These are phyloP conservation scores for Sphenodon punctatus DNA, from an alignment of 2,797 vertebrate genomes.

Conservation along the genomic window DNA sequence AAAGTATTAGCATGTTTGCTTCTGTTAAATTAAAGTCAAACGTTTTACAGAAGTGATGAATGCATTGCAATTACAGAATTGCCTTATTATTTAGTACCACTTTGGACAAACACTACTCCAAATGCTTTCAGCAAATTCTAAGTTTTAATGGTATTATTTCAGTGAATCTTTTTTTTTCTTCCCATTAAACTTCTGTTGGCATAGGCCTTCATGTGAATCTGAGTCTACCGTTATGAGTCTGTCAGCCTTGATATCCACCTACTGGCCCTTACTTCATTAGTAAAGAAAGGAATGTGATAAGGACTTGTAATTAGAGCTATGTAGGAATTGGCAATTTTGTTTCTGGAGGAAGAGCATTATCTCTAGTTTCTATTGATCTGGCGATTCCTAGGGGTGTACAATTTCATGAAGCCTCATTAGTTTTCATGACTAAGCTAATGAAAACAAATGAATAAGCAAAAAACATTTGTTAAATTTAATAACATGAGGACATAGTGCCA, in stretches of 20 bases:
- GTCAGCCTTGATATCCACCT: neutral
- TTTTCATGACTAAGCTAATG: no score
- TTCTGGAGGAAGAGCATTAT: neutral
- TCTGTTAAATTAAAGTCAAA: neutral
- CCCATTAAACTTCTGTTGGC: neutral
- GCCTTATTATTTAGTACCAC: neutral
- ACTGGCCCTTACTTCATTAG: neutral
- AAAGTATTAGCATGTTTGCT: neutral
- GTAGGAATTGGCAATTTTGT: neutral
- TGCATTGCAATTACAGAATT: slow-evolving; percentile 5
- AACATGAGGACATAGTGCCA: no score
- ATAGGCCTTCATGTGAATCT: neutral
- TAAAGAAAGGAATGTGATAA: neutral
- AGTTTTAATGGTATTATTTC: neutral
- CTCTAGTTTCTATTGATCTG: neutral
- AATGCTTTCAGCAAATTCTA: neutral
- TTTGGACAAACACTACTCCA: slow-evolving; percentile 5
- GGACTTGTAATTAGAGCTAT: neutral
- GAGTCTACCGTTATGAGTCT: neutral
- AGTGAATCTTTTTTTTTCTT: neutral
- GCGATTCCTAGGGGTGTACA: neutral
- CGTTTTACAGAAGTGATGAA: slow-evolving; percentile 17
- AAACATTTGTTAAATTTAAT: no score
- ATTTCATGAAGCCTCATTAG: no score
- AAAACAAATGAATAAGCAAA: no score